Evolutionary conservation across 2,113 vertebrate genomes (phyloP).

Genomic region (Chloroceryle aenea): DNA sequence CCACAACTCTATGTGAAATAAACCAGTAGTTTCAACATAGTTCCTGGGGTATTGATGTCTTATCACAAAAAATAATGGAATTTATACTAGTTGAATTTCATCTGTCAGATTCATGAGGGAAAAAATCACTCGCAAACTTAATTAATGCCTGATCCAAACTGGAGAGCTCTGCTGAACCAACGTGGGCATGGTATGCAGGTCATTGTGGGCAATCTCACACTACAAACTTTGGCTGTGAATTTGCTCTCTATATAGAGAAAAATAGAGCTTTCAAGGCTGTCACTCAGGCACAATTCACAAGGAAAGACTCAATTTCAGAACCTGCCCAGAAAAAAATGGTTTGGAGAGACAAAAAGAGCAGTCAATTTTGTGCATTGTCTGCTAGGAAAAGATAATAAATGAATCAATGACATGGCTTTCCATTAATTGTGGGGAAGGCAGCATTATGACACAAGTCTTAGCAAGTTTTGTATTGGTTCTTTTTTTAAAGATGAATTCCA

Average conservation of each 20-base stretch:
- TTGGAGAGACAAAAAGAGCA: neutral
- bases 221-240: neutral
- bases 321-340: neutral
- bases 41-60: neutral
- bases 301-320: neutral
- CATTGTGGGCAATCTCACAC: neutral
- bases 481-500: neutral
- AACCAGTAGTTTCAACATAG: neutral
- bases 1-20: neutral
- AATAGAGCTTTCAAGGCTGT: neutral
- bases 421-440: neutral
- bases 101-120: neutral
- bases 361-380: neutral
- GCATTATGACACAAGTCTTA: neutral
- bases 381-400: neutral
- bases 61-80: neutral
- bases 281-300: neutral
- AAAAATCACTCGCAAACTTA: neutral
- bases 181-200: neutral
- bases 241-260: neutral
- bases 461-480: neutral
- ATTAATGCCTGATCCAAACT: neutral
- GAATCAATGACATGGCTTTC: neutral
- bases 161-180: neutral
- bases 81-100: neutral